Evolutionary conservation across 1,140 invertebrate genomes (phyloP).

Genomic region (Drosophila melanogaster): DNA sequence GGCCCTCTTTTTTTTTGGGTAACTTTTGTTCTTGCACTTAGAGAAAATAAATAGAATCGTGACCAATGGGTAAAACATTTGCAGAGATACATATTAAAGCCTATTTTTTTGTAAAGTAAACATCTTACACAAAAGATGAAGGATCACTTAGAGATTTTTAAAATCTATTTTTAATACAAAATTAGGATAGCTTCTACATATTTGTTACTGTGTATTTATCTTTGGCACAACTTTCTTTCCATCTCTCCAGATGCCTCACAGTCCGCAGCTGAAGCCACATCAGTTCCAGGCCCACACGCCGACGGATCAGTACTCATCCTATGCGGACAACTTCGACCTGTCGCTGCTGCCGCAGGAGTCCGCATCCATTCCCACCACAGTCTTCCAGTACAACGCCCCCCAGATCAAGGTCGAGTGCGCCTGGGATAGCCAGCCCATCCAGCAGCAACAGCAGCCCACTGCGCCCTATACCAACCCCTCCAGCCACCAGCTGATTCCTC

Average conservation of each 20-base stretch:
- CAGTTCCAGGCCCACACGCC: constrained; percentile 54
- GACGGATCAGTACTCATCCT: constrained; percentile 87
- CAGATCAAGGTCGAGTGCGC: constrained; percentile 79
- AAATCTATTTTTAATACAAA: not conserved
- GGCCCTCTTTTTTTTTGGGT: not conserved
- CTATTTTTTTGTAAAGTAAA: not conserved
- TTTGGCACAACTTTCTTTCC: constrained; percentile 15
- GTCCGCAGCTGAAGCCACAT: constrained; percentile 89
- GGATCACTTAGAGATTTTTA: too few species aligned
- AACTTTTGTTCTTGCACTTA: constrained; percentile 10
- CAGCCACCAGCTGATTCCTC: constrained; percentile 68
- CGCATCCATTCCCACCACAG: constrained; percentile 75
- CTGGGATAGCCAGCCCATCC: constrained; percentile 65
- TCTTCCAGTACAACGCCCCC: constrained; percentile 77
- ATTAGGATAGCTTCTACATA: not conserved
- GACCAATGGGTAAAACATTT: too few species aligned
- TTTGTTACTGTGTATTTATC: constrained; percentile 7
- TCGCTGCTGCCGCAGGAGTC: constrained; percentile 88
- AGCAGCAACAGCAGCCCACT: constrained; percentile 34
- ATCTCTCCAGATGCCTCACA: constrained; percentile 92
- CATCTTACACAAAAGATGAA: too few species aligned
- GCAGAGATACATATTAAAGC: too few species aligned
- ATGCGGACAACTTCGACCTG: constrained; percentile 89
- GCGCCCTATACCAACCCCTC: constrained; percentile 17
- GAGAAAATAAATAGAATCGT: not conserved